phyloP scores from a whole-genome alignment of 2,888 invertebrate species.

The Dendrolimus pini region DNA sequence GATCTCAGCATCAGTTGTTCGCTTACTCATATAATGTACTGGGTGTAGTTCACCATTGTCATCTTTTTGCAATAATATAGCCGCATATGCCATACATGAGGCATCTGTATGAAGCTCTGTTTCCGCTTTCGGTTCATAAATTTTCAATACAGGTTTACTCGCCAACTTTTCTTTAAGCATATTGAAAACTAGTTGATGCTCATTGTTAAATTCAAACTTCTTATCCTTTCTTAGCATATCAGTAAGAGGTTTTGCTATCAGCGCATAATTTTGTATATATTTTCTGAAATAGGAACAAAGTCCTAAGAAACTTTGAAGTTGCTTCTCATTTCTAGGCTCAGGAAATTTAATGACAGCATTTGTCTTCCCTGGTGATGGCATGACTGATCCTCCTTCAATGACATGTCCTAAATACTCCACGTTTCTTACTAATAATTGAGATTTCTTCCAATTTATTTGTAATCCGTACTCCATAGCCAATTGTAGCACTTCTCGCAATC shows the following conservation, averaged over 20 bases:
- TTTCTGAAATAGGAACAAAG: slow-evolving; percentile 19
- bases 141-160: slow-evolving; percentile 14
- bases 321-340: too few relatives aligned
- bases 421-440: too few relatives aligned
- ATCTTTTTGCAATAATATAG: slow-evolving; percentile 4
- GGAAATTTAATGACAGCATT: too few relatives aligned
- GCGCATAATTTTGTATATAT: slow-evolving; percentile 18
- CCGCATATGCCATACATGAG: slow-evolving; percentile 1
- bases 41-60: background rate
- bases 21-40: slow-evolving; percentile 7
- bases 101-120: slow-evolving; percentile 17
- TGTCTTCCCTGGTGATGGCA: too few relatives aligned
- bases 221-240: slow-evolving; percentile 12
- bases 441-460: too few relatives aligned
- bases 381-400: too few relatives aligned
- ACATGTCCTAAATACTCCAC: too few relatives aligned
- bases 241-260: slow-evolving; percentile 18
- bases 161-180: slow-evolving; percentile 11
- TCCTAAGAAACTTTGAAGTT: slow-evolving; percentile 7
- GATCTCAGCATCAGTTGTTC: slow-evolving; percentile 1
- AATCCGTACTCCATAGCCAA: slow-evolving; percentile 16
- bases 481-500: slow-evolving; percentile 9
- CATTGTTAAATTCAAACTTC: slow-evolving; percentile 9
- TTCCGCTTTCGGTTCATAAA: slow-evolving; percentile 9
- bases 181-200: slow-evolving; percentile 7